Base-by-base conservation (phyloP, 2,888 invertebrate genomes). In the Philhelius pedissequus region DNA sequence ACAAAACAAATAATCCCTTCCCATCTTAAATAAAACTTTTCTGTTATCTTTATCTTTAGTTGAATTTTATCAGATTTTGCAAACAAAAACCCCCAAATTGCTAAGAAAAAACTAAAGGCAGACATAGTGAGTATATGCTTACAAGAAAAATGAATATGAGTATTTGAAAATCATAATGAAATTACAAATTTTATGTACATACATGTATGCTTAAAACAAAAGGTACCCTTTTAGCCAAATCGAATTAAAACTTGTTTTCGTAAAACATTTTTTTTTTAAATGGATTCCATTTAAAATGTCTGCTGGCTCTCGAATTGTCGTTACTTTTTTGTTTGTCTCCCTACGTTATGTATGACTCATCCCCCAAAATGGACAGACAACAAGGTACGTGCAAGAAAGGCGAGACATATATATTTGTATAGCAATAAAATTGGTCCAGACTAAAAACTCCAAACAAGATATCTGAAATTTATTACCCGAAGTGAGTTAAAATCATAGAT, bases 341-440 rank as follows among this genome's bases (percentile, higher is more conserved):
- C 15, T n/a, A n/a, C n/a, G 15, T 25, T 22, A 38, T 38, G 38
- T 22, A 38, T 38, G 38, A 58, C 58, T 58, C 38, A 58, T 25
- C 25, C 58, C 8, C 11, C 38, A 32, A 20, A 25, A 9, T 3
- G 0, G n/a, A n/a, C 58, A 58, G 58, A 40, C 38, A 58, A 22
- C 30, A 52, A 18, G 7, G n/a, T 20, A 27, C 4, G 0, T 13
- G 32, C 54, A 32, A 56, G 15, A n/a, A 32, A 52, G 30, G n/a
- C 20, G 35, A 56, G 22, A 58, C 38, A 13, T 8, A 8, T 50
- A 22, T n/a, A n/a, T 40, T 25, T 38, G 2, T 58, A 20, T 20
- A 1, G 38, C n/a, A 38, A 40, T 58, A 40, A 58, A 58, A 58
- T 25, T 25, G 58, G 58, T 58, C 58, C 58, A 58, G 58, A 58